Percentiles rank a stretch among this genome's conserved stretches.
Conservation (phyloP, 1,140 invertebrate genomes). For the Palaemon carinicauda region DNA sequence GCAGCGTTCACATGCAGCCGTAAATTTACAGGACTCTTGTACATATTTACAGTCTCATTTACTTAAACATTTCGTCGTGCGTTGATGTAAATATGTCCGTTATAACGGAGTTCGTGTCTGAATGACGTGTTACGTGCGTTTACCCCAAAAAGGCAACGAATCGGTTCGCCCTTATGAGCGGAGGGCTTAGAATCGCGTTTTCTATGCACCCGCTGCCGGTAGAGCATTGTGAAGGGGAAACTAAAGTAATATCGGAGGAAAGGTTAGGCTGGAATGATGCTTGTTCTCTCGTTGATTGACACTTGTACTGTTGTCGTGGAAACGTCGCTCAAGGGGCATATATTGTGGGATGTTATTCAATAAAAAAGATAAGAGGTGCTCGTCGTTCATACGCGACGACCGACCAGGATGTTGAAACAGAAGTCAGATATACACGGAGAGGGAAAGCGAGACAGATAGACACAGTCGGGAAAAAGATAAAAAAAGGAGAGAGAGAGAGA, state of each 20-base stretch:
- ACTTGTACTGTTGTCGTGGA: slow-evolving; percentile 49
- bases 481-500: too few species aligned
- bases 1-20: too few species aligned
- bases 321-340: slow-evolving; percentile 34
- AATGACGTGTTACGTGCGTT: neutral
- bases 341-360: slow-evolving; percentile 47
- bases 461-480: too few species aligned
- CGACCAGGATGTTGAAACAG: too few species aligned
- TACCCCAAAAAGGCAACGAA: neutral
- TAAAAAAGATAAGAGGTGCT: slow-evolving; percentile 13
- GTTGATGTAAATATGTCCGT: slow-evolving; percentile 27
- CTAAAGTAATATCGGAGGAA: slow-evolving; percentile 45
- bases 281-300: slow-evolving; percentile 49
- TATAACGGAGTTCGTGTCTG: slow-evolving; percentile 26
- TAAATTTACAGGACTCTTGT: too few species aligned
- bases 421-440: too few species aligned
- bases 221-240: slow-evolving; percentile 5
- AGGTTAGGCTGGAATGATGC: slow-evolving; percentile 48
- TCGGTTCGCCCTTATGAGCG: neutral
- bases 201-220: neutral
- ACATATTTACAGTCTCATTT: too few species aligned
- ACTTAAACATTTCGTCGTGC: neutral
- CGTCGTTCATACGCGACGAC: neutral
- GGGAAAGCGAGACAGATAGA: too few species aligned
- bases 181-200: neutral